Evolutionary conservation across 2,888 invertebrate genomes (phyloP), one percentile per base, ranked within the genome.

Genomic region (Andricus quercusramuli): DNA sequence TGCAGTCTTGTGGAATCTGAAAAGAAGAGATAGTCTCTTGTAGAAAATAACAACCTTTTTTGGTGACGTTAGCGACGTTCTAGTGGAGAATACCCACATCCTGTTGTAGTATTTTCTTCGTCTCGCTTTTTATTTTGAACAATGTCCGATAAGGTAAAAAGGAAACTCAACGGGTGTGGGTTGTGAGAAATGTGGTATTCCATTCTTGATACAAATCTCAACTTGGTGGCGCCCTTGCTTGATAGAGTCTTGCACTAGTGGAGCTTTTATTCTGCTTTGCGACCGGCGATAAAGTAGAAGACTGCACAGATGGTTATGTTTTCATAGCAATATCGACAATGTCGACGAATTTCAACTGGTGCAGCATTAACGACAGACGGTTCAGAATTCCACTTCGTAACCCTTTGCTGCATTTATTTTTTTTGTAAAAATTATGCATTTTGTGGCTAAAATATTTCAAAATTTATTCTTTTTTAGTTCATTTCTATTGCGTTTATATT

Each of bases 191-290:
- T 37, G 22, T 25, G 15, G 62, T 4, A 62, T 62, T 62, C 62
- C 1, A 62, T 62, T 51, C 29, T 22, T 68, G 47, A 68, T 68
- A 56, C 25, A 32, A 70, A 56, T 70, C 2, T 70, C 1, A 32
- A 32, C 20, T 32, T 32, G 29, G 70, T 70, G 70, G 70, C 70
- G 70, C 70, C 70, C 47, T 70, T 51, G 20, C 51, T 70, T 51
- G 70, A 11, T 70, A 17, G 47, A 70, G 47, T 29, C 56, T 70
- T 29, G 51, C 17, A 70, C 70, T 70, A 29, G 70, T 20, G 32
- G 70, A 51, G 70, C 20, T 70, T 70, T 51, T 6, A 70, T 51
- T 70, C 51, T 9, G 17, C 9, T 70, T 70, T 70, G 1, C 29
- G 4, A 51, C 70, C 11, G 32, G 9, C 29, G 51, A 70, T 70